Evolutionary conservation across 2,797 vertebrate species (phyloP).

Genomic region (Serranus cabrilla): DNA sequence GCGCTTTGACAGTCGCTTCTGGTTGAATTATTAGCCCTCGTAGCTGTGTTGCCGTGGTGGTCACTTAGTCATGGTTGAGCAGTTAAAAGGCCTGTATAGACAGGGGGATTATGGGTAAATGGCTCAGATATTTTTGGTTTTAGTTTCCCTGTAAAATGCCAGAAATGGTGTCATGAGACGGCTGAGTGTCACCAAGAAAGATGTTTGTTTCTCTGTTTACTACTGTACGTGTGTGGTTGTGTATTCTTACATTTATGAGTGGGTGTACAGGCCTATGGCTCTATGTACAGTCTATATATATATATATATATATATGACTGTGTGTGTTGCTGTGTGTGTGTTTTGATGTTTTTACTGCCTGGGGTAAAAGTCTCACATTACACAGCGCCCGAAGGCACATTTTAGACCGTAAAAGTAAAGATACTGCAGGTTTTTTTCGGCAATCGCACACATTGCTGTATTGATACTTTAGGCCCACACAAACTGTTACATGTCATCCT

Average conservation of each 20-base stretch:
- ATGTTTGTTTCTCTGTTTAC: conserved; percentile 30
- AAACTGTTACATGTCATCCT: conserved; percentile 35
- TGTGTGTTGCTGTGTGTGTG: conserved; percentile 31
- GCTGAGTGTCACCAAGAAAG: conserved; percentile 43
- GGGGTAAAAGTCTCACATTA: conserved; percentile 38
- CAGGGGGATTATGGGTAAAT: conserved; percentile 30
- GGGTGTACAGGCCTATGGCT: neutral
- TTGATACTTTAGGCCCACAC: conserved; percentile 35
- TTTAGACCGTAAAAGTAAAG: conserved; percentile 31
- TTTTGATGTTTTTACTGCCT: conserved; percentile 49
- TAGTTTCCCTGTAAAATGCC: conserved; percentile 21
- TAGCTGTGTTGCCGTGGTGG: conserved; percentile 10
- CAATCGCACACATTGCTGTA: conserved; percentile 28
- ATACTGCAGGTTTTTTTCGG: conserved; percentile 35
- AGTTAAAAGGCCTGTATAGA: conserved; percentile 20
- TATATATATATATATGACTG: conserved; percentile 12
- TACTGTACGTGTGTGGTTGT: neutral
- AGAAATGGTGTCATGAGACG: conserved; percentile 32
- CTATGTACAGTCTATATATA: neutral
- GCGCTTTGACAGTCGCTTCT: conserved; percentile 37
- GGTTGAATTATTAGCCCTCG: conserved; percentile 45
- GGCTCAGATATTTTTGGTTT: neutral
- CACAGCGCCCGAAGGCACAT: conserved; percentile 27
- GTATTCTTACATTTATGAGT: neutral
- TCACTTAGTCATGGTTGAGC: conserved; percentile 34